Evolutionary conservation across 2,888 invertebrate genomes (phyloP), one percentile per base, ranked within the genome.

Genomic region (Campopleginae sp.): DNA sequence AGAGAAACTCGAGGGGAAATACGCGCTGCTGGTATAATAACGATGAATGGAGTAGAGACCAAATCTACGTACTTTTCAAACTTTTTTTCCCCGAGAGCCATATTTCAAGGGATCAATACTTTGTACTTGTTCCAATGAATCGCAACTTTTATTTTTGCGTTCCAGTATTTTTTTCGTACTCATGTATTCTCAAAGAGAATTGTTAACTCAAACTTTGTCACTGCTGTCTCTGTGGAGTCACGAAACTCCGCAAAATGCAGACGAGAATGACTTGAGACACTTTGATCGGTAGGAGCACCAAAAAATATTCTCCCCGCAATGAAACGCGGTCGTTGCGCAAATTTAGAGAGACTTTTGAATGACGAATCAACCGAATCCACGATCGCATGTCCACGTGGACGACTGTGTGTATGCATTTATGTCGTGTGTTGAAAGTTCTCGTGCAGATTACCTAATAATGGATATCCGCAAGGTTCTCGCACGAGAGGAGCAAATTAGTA

Each of bases 401-500:
- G 46, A n/a, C 1, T 17, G 46, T 14, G 58, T 58, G 27, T 58
- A 27, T 27, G 27, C 58, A 58, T 58, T 58, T 12, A 27, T 58
- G 58, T 58, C 58, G 58, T 58, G 51, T 42, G 70, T 80, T 46
- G 82, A 89, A 90, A 91, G 89, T 91, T 90, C 61, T 82, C 89
- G 89, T 88, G 90, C 84, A 80, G 89, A 90, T 89, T 89, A 91
- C 90, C 90, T 91, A 92, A 92, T 92, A 92, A 92, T 90, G 92
- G 90, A 92, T 91, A 92, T 91, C 88, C 90, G 90, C 76, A 80
- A 68, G 82, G 51, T 19, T 54, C n/a, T n/a, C 63, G 80, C 90
- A 89, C 90, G 90, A 90, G 90, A 89, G 91, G 90, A 91, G 90
- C 91, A 92, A 93, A 93, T 93, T 93, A 92, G 91, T 88, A 86